Percentiles rank a stretch among this genome's conserved stretches.
Evolutionary conservation across 2,797 vertebrate species (phyloP).

Genomic region (Cyprinella venusta): DNA sequence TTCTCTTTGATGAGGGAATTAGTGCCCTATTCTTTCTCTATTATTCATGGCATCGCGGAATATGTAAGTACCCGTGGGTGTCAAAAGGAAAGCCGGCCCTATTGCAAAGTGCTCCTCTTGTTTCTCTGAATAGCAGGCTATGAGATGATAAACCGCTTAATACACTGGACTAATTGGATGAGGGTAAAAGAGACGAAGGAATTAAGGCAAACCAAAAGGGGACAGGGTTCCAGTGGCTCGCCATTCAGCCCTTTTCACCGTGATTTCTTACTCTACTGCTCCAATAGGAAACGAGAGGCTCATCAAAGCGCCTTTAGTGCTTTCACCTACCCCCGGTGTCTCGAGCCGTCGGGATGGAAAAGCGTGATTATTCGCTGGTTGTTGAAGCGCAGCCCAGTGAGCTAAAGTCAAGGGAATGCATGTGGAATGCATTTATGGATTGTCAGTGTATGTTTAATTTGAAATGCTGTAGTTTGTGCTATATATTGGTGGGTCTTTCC

Average conservation of each 20-base stretch:
- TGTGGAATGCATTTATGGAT: constrained; percentile 11
- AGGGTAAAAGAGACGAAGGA: constrained; percentile 99
- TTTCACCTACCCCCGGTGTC: constrained; percentile 70
- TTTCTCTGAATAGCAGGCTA: constrained; percentile 99
- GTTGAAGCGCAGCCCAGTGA: constrained; percentile 71
- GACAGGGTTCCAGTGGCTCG: constrained; percentile 90
- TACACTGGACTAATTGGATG: constrained; percentile 99
- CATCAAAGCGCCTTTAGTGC: constrained; percentile 90
- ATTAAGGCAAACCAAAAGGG: constrained; percentile 94
- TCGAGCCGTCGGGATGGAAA: constrained; percentile 63
- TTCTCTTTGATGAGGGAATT: constrained; percentile 99
- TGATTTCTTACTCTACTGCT: constrained; percentile 78
- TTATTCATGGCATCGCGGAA: constrained; percentile 99
- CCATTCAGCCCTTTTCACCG: constrained; percentile 91
- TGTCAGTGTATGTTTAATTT: not conserved
- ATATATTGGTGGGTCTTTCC: not conserved
- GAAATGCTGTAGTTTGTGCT: not conserved
- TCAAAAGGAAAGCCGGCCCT: constrained; percentile 99
- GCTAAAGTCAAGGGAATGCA: constrained; percentile 69
- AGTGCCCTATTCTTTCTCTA: constrained; percentile 97
- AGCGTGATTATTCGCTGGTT: constrained; percentile 60
- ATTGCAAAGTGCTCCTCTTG: constrained; percentile 99
- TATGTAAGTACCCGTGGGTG: constrained; percentile 99
- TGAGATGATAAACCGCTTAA: constrained; percentile 99
- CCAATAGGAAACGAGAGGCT: constrained; percentile 84